Percentiles rank a stretch among this genome's conserved stretches.
phyloP scores from a whole-genome alignment of 92 coral and sea anemone genomes.

The Siderastrea siderea region DNA sequence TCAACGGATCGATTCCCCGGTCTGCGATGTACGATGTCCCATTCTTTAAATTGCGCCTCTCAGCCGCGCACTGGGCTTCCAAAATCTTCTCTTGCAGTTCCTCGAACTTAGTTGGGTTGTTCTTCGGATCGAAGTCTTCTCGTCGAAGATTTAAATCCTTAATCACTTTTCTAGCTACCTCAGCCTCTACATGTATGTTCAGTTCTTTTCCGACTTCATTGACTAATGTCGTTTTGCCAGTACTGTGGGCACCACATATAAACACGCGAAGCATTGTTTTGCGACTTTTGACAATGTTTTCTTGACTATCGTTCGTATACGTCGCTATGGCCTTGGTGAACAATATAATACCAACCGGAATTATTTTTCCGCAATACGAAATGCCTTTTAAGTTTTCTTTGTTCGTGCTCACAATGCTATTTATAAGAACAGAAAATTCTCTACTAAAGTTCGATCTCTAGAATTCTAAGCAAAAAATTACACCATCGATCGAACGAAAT shows the following conservation, averaged over 20 bases:
- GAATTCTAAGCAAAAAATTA: background rate
- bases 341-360: background rate
- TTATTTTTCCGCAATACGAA: too few relatives aligned
- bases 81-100: slow-evolving; percentile 59
- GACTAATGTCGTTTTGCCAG: slow-evolving; percentile 92
- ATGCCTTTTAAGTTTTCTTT: background rate
- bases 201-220: slow-evolving; percentile 61
- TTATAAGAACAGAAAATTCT: background rate
- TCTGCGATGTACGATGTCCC: slow-evolving; percentile 85
- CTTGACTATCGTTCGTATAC: background rate
- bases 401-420: background rate
- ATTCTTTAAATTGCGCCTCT: slow-evolving; percentile 46
- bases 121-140: slow-evolving; percentile 89
- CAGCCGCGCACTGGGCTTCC: slow-evolving; percentile 72
- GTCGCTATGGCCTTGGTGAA: background rate
- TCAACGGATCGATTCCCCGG: slow-evolving; percentile 92
- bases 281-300: background rate
- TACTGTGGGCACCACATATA: slow-evolving; percentile 97
- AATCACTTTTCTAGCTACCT: slow-evolving; percentile 87
- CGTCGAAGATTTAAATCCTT: slow-evolving; percentile 67
- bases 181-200: slow-evolving; percentile 70
- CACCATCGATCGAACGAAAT: background rate
- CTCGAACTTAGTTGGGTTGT: slow-evolving; percentile 30
- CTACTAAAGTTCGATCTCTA: background rate
- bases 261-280: slow-evolving; percentile 70